A percentile compares a stretch with the other conserved stretches of the same genome.
Conservation (phyloP, 2,797 vertebrate species). For the Xerus rutilus region DNA sequence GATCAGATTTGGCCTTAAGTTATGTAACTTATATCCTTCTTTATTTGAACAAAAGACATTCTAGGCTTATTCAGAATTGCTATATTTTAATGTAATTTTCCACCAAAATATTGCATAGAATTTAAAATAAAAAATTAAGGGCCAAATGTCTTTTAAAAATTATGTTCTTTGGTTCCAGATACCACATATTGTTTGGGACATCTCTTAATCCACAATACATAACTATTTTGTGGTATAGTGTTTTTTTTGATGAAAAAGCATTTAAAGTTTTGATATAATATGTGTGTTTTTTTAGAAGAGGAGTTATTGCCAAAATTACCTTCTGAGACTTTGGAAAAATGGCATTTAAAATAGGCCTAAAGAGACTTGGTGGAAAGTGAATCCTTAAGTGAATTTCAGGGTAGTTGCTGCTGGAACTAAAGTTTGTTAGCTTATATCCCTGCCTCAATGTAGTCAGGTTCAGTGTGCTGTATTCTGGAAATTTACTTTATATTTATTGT, state of each 20-base stretch:
- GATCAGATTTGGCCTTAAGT: not conserved
- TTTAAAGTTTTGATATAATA: slow-evolving; percentile 25
- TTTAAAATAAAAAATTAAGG: slow-evolving; percentile 48
- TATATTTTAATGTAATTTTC: slow-evolving; percentile 50
- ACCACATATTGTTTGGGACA: not conserved
- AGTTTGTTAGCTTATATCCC: not conserved
- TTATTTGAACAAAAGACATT: slow-evolving; percentile 53
- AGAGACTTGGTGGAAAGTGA: slow-evolving; percentile 19
- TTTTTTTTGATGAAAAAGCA: not conserved
- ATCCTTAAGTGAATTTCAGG: not conserved
- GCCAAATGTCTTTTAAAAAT: not conserved
- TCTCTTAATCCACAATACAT: not conserved
- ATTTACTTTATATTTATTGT: slow-evolving; percentile 4
- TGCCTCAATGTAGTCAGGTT: not conserved
- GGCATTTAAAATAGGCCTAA: slow-evolving; percentile 27
- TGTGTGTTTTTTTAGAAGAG: not conserved
- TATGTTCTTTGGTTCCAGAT: not conserved
- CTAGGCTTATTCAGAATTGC: slow-evolving; percentile 40
- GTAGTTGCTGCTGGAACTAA: slow-evolving; percentile 33
- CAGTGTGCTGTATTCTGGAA: not conserved
- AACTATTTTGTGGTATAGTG: slow-evolving; percentile 6
- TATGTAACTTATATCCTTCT: not conserved
- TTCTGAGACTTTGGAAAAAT: not conserved
- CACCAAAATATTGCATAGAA: slow-evolving; percentile 11
- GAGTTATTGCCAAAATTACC: slow-evolving; percentile 30